phyloP scores from a whole-genome alignment of 2,113 vertebrate genomes.

The Agapornis roseicollis region DNA sequence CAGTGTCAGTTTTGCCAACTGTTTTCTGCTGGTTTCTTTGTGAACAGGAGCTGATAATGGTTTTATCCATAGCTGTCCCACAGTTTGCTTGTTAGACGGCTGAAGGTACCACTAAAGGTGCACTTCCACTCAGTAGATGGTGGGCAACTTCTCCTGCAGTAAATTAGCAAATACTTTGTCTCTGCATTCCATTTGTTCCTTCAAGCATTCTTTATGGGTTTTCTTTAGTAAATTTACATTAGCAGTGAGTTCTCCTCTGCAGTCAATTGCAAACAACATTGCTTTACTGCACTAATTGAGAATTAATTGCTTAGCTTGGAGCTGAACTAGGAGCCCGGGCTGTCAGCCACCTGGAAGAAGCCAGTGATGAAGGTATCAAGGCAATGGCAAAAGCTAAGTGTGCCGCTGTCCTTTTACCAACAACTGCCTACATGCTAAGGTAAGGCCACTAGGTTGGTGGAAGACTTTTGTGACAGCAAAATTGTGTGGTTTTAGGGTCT shows the following conservation, averaged over 20 bases:
- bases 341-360: slow-evolving; percentile 95
- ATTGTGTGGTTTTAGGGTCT: not conserved
- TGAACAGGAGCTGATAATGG: not conserved
- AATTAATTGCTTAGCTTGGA: slow-evolving; percentile 79
- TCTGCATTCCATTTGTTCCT: not conserved
- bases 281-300: not conserved
- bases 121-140: accelerated
- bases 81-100: not conserved
- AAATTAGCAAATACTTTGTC: not conserved
- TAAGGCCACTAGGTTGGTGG: slow-evolving; percentile 4
- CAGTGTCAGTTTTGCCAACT: not conserved
- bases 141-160: not conserved
- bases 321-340: slow-evolving; percentile 88
- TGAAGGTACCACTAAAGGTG: not conserved
- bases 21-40: not conserved
- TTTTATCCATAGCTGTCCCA: not conserved
- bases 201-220: not conserved
- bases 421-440: slow-evolving; percentile 95
- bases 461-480: not conserved
- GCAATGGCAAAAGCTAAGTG: slow-evolving; percentile 87
- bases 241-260: not conserved
- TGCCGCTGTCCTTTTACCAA: slow-evolving; percentile 88
- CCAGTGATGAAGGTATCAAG: slow-evolving; percentile 86
- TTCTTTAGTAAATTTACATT: not conserved
- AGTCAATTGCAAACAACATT: not conserved